phyloP scores from a whole-genome alignment of 2,113 vertebrate genomes.

The Aptenodytes forsteri region DNA sequence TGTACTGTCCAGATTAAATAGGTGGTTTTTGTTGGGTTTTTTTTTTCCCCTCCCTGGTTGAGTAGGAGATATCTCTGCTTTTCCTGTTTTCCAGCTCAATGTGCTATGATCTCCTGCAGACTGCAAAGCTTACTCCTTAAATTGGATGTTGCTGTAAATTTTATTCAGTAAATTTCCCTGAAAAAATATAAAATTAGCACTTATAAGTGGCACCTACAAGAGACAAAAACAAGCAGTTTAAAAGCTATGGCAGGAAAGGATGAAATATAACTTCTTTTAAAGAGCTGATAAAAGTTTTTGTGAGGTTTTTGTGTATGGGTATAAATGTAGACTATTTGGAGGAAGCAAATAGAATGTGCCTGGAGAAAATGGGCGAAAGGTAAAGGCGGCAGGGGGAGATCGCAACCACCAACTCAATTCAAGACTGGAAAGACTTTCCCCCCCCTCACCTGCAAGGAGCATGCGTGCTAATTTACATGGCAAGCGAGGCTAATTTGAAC shows the following conservation, averaged over 20 bases:
- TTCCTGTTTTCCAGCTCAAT: neutral
- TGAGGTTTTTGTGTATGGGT: neutral
- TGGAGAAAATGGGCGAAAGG: neutral
- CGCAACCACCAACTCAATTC: no score
- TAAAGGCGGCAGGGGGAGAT: no score
- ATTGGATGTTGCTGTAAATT: neutral
- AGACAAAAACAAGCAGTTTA: neutral
- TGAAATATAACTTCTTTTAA: neutral
- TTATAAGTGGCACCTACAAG: neutral
- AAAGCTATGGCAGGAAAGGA: neutral
- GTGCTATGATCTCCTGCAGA: neutral
- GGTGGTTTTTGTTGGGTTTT: accelerated
- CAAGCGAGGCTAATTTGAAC: no score
- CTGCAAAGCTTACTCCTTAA: neutral
- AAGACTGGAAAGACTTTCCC: no score
- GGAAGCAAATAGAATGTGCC: neutral
- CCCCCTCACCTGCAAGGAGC: no score
- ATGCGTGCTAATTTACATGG: no score
- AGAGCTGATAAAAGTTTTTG: neutral
- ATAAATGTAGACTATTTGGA: neutral
- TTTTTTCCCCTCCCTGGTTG: neutral
- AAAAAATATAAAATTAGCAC: neutral
- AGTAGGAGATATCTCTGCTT: neutral
- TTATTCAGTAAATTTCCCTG: neutral
- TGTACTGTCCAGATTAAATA: neutral